phyloP scores from a whole-genome alignment of 2,888 invertebrate species.

The Sminthurides aquaticus region DNA sequence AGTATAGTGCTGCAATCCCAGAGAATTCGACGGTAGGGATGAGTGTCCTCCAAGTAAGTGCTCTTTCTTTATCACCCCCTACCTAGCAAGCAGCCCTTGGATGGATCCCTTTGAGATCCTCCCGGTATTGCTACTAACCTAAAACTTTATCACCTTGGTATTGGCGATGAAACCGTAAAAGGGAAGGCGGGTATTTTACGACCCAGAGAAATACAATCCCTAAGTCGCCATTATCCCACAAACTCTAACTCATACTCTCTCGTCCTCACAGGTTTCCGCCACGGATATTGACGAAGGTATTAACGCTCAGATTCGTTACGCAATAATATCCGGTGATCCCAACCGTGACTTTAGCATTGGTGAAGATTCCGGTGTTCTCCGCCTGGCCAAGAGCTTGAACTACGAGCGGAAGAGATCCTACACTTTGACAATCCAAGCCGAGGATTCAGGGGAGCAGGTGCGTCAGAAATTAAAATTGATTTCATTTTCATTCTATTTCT shows the following conservation, averaged over 20 bases:
- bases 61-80: too few relatives aligned
- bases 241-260: too few relatives aligned
- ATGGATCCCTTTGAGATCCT: too few relatives aligned
- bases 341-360: conserved; percentile 86
- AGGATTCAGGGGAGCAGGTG: conserved; percentile 70
- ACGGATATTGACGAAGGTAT: conserved; percentile 79
- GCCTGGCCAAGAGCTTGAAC: conserved; percentile 87
- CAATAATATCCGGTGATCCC: conserved; percentile 78
- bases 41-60: conserved; percentile 68
- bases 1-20: conserved; percentile 80
- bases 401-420: conserved; percentile 83
- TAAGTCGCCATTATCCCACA: too few relatives aligned
- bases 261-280: conserved; percentile 76
- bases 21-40: conserved; percentile 92
- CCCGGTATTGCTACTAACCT: too few relatives aligned
- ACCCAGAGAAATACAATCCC: too few relatives aligned
- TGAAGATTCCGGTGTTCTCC: conserved; percentile 81
- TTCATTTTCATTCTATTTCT: conserved; percentile 3
- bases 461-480: conserved; percentile 41
- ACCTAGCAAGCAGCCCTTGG: too few relatives aligned
- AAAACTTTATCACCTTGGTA: too few relatives aligned
- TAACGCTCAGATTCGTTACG: conserved; percentile 86
- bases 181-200: too few relatives aligned
- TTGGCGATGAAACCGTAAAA: too few relatives aligned
- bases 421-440: conserved; percentile 72